Base-by-base conservation (phyloP, 2,113 vertebrate genomes). In the Perccottus glenii region DNA sequence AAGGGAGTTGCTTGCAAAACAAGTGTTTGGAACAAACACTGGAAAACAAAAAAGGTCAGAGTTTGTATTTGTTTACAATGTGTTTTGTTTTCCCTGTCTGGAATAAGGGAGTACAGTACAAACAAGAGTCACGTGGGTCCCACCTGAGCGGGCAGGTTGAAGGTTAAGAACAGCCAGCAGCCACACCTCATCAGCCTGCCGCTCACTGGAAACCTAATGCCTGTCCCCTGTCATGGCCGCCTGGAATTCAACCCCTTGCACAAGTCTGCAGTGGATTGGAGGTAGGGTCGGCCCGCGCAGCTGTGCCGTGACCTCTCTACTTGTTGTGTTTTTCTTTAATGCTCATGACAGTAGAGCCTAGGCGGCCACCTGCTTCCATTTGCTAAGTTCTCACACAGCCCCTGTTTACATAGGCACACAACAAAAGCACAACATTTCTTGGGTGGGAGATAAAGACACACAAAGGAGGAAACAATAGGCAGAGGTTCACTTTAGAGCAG, bases 1-100 rank as follows among this genome's bases (percentile, higher is more conserved):
- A 50, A 62, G 64, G 62, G 62, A 42, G 52, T 32, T 82, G 82
- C 88, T 90, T 90, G 82, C 80, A 85, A 94, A 93, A 90, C 82
- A 92, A 88, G 82, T 77, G 71, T 86, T 90, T 87, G 89, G 90
- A 92, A 89, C 74, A 95, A 94, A 92, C 92, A 92, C 87, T 76
- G 89, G 80, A 77, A 67, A 84, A 75, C 65, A 85, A 89, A 88
- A 90, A 92, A 84, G 86, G 88, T 83, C 67, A 89, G 83, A 84
- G 87, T 93, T 92, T 88, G 75, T 87, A 89, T 85, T 89, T 94
- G 83, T 94, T 90, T 86, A 78, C 77, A 60, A 73, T 83, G 79
- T 78, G 60, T 80, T 87, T 80, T 80, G 71, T 80, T 93, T 92
- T 78, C 62, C 61, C 65, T 70, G 70, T 58, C 70, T 88, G 74